Percentiles rank a stretch among this genome's conserved stretches.
Conservation (phyloP, 2,888 invertebrate genomes). For the Caenorhabditis imperialis region DNA sequence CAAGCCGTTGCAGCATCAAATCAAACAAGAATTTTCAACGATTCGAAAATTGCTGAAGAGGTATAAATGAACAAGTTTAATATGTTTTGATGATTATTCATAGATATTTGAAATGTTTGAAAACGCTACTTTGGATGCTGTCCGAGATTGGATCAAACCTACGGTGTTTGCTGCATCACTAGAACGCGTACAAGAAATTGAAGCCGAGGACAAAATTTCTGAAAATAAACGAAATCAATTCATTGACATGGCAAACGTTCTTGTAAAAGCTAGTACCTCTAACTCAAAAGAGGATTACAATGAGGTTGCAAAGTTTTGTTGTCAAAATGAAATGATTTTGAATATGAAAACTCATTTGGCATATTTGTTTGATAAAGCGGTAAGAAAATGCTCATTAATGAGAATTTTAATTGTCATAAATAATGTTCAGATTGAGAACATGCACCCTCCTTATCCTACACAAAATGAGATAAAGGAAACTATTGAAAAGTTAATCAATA, state of each 20-base stretch:
- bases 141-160: conserved; percentile 53
- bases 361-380: conserved; percentile 27
- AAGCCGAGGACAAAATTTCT: conserved; percentile 7
- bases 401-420: not conserved
- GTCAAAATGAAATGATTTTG: conserved; percentile 36
- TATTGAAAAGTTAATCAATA: conserved; percentile 20
- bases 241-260: not conserved
- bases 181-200: conserved; percentile 16
- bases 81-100: not conserved
- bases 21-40: conserved; percentile 94
- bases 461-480: conserved; percentile 1
- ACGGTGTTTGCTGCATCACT: conserved; percentile 25
- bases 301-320: conserved; percentile 20
- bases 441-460: conserved; percentile 22
- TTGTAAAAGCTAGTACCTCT: conserved; percentile 23
- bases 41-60: conserved; percentile 94
- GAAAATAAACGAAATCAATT: conserved; percentile 21
- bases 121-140: conserved; percentile 37
- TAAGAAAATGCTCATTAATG: not conserved
- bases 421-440: conserved; percentile 20
- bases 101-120: conserved; percentile 53
- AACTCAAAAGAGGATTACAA: conserved; percentile 9
- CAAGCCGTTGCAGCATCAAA: conserved; percentile 89
- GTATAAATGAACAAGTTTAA: no score
- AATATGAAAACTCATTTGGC: conserved; percentile 24